phyloP scores from a whole-genome alignment of 2,888 invertebrate genomes.

The Drepanosiphum platanoidis region DNA sequence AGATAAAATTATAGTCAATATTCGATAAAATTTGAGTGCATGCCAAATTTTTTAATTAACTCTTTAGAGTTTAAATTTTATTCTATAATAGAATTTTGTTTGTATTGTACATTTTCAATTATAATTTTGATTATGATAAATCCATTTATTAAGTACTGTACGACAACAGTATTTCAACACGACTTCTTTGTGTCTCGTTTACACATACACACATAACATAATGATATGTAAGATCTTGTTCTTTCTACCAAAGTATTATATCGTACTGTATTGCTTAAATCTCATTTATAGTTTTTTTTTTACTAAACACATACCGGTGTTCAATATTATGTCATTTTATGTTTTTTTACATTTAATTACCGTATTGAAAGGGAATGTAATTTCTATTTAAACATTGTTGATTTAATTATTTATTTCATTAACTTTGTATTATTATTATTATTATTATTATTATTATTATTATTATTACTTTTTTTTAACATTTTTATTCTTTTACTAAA shows the following conservation, averaged over 20 bases:
- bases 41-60: slow-evolving; percentile 14
- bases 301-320: not conserved
- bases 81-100: slow-evolving; percentile 4
- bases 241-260: slow-evolving; percentile 44
- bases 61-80: not conserved
- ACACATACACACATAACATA: too few species aligned
- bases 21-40: slow-evolving; percentile 4
- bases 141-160: not conserved
- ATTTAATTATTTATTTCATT: slow-evolving; percentile 1
- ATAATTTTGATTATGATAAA: slow-evolving; percentile 3
- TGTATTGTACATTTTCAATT: slow-evolving; percentile 12
- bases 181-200: not conserved
- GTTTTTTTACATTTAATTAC: not conserved
- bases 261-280: slow-evolving; percentile 17
- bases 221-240: slow-evolving; percentile 11
- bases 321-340: slow-evolving; percentile 22
- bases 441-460: not conserved
- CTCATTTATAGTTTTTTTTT: slow-evolving; percentile 6
- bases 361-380: not conserved
- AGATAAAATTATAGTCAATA: slow-evolving; percentile 51
- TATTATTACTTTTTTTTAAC: not conserved
- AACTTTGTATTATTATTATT: not conserved
- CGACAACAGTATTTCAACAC: slow-evolving; percentile 12
- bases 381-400: slow-evolving; percentile 13
- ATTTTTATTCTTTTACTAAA: not conserved